Evolutionary conservation across 2,888 invertebrate genomes (phyloP), one percentile per base, ranked within the genome.

Genomic region (Leptothorax acervorum): DNA sequence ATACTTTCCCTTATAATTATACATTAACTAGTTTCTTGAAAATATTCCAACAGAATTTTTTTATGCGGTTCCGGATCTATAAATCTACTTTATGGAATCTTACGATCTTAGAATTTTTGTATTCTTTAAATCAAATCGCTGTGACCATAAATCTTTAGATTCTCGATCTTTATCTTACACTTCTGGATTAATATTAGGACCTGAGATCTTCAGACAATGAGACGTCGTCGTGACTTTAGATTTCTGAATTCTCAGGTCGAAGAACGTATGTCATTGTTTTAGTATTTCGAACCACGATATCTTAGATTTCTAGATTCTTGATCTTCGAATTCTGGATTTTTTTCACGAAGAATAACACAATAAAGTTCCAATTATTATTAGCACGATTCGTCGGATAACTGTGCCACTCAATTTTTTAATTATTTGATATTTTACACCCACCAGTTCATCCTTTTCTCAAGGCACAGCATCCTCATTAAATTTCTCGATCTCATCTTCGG

Each of bases 371-470:
- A 31, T 48, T 0, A 5, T 66, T 31, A 23, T 78, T 31, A 51
- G 1, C 31, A 23, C 35, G 23, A 55, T 18, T 35, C 42, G 42
- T 76, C 57, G 48, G 18, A 28, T 12, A 70, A 35, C 4, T 11
- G 31, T 9, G 45, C 28, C 18, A 35, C 15, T 6, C 11, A 31
- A 18, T 35, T 70, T 35, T 23, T 35, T 15, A 18, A 1, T 53
- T 48, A 60, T 62, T 71, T 23, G 11, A n/a, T 68, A 48, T 66
- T 62, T 60, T 51, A 39, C 39, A 70, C 71, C 28, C 39, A 81
- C 79, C 79, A 62, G 3, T 81, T 71, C 39, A 60, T 70, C 8
- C 18, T 39, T 23, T 62, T 60, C 28, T 48, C 39, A 39, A 81
- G 12, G 39, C 48, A 70, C 48, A 39, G 28, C 70, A 81, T 51